phyloP scores from a whole-genome alignment of 2,797 vertebrate genomes.

The Gobio occitaniae region DNA sequence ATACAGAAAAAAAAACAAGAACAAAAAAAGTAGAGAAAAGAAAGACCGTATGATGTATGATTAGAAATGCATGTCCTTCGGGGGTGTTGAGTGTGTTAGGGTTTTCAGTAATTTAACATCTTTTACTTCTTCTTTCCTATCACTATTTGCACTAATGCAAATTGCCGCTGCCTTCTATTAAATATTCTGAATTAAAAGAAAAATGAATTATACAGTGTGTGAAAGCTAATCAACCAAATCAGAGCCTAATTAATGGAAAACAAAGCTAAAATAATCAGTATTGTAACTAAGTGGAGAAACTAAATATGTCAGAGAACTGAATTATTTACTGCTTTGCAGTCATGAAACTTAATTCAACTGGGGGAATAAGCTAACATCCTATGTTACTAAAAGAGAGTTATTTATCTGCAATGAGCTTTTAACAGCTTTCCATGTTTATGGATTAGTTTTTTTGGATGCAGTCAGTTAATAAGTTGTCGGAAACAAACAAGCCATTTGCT shows the following conservation, averaged over 20 bases:
- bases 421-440: not conserved
- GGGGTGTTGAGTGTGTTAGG: no score
- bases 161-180: not conserved
- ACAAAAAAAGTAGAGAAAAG: no score
- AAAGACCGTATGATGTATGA: no score
- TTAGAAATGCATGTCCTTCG: no score
- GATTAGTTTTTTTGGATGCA: not conserved
- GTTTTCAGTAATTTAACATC: no score
- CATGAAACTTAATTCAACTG: not conserved
- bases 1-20: no score
- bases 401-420: not conserved
- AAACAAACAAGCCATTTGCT: conserved; percentile 8
- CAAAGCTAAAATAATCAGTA: not conserved
- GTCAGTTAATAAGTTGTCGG: not conserved
- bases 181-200: not conserved
- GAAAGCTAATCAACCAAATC: not conserved
- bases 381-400: not conserved
- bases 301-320: not conserved
- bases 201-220: not conserved
- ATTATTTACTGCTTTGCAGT: not conserved
- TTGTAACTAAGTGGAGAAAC: not conserved
- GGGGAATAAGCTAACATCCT: not conserved
- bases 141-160: not conserved
- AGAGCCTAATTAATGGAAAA: not conserved
- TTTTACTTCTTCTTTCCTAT: no score